These are phyloP conservation scores for Coluber constrictor DNA, from an alignment of 2,797 vertebrate genomes.

Conservation along the genomic window DNA sequence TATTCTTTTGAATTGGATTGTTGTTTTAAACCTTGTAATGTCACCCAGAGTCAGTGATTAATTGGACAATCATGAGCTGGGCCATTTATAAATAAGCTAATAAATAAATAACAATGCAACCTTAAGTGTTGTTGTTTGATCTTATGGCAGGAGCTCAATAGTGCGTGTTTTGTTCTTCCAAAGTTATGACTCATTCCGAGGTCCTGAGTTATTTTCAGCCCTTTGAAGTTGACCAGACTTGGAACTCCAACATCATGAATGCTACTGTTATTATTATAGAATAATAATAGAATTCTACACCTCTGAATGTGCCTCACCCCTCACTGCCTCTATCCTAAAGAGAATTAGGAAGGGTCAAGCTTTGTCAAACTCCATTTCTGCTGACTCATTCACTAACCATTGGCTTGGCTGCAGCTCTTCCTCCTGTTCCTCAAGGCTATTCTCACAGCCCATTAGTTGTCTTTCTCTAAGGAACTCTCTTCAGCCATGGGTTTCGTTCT, in stretches of 20 bases:
- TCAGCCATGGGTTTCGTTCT: neutral
- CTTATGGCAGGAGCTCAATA: neutral
- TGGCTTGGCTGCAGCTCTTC: neutral
- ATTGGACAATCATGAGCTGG: neutral
- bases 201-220: neutral
- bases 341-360: neutral
- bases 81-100: neutral
- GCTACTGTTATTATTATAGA: neutral
- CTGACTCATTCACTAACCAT: neutral
- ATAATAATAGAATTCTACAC: neutral
- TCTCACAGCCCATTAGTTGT: neutral
- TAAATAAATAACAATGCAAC: neutral
- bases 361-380: neutral
- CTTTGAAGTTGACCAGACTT: neutral
- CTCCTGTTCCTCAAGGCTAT: neutral
- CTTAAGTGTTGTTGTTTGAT: neutral
- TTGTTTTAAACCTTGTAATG: neutral
- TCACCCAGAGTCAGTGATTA: neutral
- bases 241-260: neutral
- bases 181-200: neutral
- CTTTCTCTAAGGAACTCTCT: neutral
- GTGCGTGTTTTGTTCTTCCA: neutral
- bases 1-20: neutral
- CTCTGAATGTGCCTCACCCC: neutral
- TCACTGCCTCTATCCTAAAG: neutral